Evolutionary conservation across 2,888 invertebrate species (phyloP), one percentile per base, ranked within the genome.

Genomic region (Aleiodes alternator): DNA sequence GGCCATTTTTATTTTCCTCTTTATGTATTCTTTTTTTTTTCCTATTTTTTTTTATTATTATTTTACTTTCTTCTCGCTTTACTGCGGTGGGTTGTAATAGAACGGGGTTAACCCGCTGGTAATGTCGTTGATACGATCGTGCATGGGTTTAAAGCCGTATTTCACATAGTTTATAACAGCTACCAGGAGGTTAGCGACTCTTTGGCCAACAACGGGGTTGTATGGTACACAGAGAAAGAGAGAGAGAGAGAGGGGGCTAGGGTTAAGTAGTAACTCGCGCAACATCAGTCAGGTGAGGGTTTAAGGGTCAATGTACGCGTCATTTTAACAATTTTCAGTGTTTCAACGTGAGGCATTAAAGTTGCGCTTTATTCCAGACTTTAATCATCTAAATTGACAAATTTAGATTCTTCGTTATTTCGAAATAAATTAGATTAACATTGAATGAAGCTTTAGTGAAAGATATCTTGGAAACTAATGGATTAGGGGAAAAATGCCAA

Each of bases 121-220:
- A 75, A 71, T 77, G 74, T 69, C 76, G 80, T 78, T 81, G 86
- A 86, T 85, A 82, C 83, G 82, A 87, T 87, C 86, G 82, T 77
- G 76, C 78, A 76, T 76, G 70, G 76, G 78, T 73, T 59, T 57
- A 78, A 80, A 79, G 79, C 83, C 82, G 83, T 86, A 85, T 85
- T 84, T 87, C 84, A 85, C 82, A 81, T 82, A 82, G 83, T 87
- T 87, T 84, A 86, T 84, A 86, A 84, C 84, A 69, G 76, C 73
- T 81, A 71, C 72, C 69, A 77, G 80, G 80, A 48, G 61, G 73
- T 38, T 68, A 68, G 64, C 38, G 72, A 55, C 57, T 73, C 71
- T 71, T 61, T 56, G 53, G 61, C 69, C 38, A 43, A 43, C 43
- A 43, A 43, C 14, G 56, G 61, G 73, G 80, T 81, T 86, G 83